Base-by-base conservation (phyloP, 2,113 vertebrate species). In the Charina bottae region DNA sequence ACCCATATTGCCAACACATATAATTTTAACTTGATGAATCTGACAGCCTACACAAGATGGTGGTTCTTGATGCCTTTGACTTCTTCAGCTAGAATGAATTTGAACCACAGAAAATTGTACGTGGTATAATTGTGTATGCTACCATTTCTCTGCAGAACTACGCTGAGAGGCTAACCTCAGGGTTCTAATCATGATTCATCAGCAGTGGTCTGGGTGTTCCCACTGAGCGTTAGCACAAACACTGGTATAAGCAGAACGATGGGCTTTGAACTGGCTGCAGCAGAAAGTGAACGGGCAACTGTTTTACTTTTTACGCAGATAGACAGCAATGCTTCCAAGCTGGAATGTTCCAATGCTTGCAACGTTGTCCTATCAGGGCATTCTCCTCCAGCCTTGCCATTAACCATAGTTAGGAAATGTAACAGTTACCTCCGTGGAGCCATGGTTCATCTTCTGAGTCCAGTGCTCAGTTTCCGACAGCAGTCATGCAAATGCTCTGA, bases 201-300 rank as follows among this genome's bases (percentile, higher is more conserved):
- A 85, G 53, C 78, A 54, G 72, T 83, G 49, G 55, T 13, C 92
- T 68, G 59, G 87, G 78, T 85, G 92, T 92, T 89, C 92, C 59
- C 60, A 89, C 83, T 68, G 87, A 64, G 58, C n/a, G 6, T 56
- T 28, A 90, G 55, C 28, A 60, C 90, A 89, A 89, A 91, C 90
- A 93, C 15, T 85, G 78, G 89, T 62, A 64, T 28, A 88, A 83
- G 53, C 49, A 89, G 60, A 86, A 89, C 54, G 89, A 91, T 68
- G n/a, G 78, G 59, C 83, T 78, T 46, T 59, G 88, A 90, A 90
- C 49, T 90, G 83, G 83, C 87, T 58, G 56, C 5, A 28, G 49
- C 59, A 85, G 87, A 56, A 92, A 88, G 33, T 72, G 54, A 83
- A 85, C 4, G 26, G 24, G 28, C 37, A 88, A 83, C 68, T 88